Conservation (phyloP, 1,140 invertebrate species). For the Ips nitidus region DNA sequence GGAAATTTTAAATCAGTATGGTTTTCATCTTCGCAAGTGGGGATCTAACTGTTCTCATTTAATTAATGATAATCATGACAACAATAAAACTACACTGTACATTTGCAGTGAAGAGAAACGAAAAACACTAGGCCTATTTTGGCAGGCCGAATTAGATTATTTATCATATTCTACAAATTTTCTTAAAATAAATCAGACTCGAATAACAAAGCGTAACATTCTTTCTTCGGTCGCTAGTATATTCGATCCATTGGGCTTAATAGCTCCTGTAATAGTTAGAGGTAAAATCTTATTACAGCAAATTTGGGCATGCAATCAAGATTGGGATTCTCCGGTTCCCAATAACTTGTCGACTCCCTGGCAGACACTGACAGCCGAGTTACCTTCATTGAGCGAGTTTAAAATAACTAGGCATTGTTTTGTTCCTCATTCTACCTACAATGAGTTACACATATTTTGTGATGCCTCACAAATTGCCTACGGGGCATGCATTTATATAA, state of each 20-base stretch:
- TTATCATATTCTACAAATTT: neutral
- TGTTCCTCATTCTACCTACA: no score
- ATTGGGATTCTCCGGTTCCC: constrained; percentile 47
- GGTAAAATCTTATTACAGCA: constrained; percentile 53
- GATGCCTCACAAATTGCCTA: no score
- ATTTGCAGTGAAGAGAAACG: no score
- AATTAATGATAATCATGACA: neutral
- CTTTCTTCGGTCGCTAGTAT: constrained; percentile 2
- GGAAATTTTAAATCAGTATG: neutral
- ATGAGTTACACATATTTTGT: no score
- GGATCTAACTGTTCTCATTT: neutral
- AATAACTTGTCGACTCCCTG: no score
- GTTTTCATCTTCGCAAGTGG: neutral
- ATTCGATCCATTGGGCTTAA: constrained; percentile 48
- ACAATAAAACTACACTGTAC: neutral
- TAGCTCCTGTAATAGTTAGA: constrained; percentile 45
- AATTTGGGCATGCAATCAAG: constrained; percentile 47
- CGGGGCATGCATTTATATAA: no score
- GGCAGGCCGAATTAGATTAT: neutral
- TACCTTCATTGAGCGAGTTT: no score
- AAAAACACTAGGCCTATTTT: neutral
- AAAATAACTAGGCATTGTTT: no score
- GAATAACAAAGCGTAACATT: constrained; percentile 1
- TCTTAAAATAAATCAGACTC: neutral
- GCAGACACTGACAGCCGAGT: no score